phyloP scores from a whole-genome alignment of 2,888 invertebrate genomes.

The Drosophila borborema region DNA sequence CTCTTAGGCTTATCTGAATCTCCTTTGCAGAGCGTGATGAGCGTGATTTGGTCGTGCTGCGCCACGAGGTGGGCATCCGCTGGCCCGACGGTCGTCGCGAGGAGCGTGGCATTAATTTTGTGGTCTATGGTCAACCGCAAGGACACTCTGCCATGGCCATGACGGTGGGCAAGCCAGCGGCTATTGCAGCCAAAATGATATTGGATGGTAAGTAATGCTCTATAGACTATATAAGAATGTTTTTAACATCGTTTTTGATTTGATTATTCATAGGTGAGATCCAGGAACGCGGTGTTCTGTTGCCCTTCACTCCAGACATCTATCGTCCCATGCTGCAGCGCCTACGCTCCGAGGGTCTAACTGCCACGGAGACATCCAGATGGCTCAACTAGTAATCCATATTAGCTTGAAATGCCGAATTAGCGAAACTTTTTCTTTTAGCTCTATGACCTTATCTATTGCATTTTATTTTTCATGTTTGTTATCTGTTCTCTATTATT shows the following conservation, averaged over 20 bases:
- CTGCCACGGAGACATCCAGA: conserved; percentile 89
- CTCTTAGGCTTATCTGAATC: background rate
- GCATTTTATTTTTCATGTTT: conserved; percentile 7
- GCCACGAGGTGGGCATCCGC: conserved; percentile 96
- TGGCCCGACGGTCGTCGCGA: conserved; percentile 96
- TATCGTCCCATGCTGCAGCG: conserved; percentile 96
- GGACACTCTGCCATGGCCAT: conserved; percentile 98
- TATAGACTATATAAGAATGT: background rate
- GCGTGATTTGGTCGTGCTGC: conserved; percentile 96
- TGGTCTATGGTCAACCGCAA: conserved; percentile 92
- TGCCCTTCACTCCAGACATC: conserved; percentile 96
- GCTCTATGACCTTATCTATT: conserved; percentile 2
- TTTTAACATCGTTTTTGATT: background rate
- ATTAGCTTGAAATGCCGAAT: background rate
- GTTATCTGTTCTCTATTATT: background rate
- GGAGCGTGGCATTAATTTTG: conserved; percentile 93
- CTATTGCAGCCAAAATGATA: conserved; percentile 99
- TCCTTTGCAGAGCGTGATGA: conserved; percentile 89
- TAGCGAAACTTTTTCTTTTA: conserved; percentile 5
- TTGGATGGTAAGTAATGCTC: conserved; percentile 88
- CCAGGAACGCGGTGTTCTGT: conserved; percentile 95
- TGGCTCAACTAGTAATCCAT: conserved; percentile 78
- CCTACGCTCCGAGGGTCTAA: conserved; percentile 93
- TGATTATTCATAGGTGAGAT: conserved; percentile 90
- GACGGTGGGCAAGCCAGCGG: conserved; percentile 96